Evolutionary conservation across 2,113 vertebrate genomes (phyloP), one percentile per base, ranked within the genome.

Genomic region (Oceanodroma tethys): DNA sequence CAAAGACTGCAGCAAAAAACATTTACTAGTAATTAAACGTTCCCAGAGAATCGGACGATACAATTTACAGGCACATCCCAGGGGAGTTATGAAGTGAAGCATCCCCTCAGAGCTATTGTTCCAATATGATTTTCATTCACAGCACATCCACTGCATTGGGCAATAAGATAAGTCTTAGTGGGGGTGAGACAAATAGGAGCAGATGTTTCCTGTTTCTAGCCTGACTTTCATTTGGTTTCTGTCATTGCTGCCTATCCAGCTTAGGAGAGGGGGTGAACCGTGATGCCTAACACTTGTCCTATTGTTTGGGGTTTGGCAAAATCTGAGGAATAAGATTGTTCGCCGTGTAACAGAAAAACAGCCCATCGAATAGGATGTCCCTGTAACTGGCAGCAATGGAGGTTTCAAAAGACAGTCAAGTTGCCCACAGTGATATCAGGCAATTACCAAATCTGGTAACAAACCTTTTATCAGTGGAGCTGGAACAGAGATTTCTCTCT

Each of bases 191-290:
- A 96, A 95, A 96, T 86, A 91, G 93, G 91, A 96, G 95, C 89
- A 95, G 93, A 93, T 96, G 96, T 97, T 97, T 97, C 97, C 92
- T 97, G 96, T 95, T 96, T 93, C 96, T 59, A 86, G 96, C 89
- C 90, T 94, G 96, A 92, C 84, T 95, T 97, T 91, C 96, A 94
- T 97, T 94, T 96, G 94, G 94, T 97, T 97, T 92, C 93, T 95
- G 93, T 91, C 93, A 93, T 63, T 95, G 94, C 92, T 95, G 81
- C 59, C 0, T 86, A 81, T 88, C 89, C 90, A 91, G 87, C 89
- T 95, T 91, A 93, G 86, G 80, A 91, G 88, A 95, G 93, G 65
- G 95, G 94, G 70, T 90, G 89, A 97, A 90, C 89, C 23, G 19
- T 84, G 94, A 92, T 94, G 96, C 63, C 95, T 96, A 95, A 96